Base-by-base conservation (phyloP, 2,797 vertebrate species). In the Sebastes alutus region DNA sequence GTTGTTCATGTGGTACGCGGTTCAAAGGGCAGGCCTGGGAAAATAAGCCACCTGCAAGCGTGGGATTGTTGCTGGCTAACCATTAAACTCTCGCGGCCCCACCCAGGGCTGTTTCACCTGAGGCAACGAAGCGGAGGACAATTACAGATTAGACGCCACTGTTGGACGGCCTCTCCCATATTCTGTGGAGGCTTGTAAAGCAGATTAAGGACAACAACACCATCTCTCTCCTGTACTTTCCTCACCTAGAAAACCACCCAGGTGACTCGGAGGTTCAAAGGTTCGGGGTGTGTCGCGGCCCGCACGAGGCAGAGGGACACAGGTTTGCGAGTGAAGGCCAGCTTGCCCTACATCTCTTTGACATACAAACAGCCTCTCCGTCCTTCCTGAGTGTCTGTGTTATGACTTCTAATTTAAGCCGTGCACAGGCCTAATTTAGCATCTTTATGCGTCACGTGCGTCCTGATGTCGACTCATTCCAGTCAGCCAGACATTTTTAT, bases 11-110 rank as follows among this genome's bases (percentile, higher is more conserved):
- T 67, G 78, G 72, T 85, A 3, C 16, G 10, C 1, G 33, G 89
- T 90, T 91, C 88, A 93, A 94, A 94, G 93, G 80, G 85, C 88
- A 92, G 77, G 77, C 89, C 87, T 93, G 90, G 90, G 91, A 93
- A 93, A 93, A 92, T 67, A 73, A 90, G 71, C 49, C 70, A 84
- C 64, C 66, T 84, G 74, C 75, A 73, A 89, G 93, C 78, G 90
- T 93, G 94, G 92, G 93, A 94, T 90, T 81, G 88, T 85, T 78
- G 77, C 85, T 83, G 68, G 88, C 81, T 91, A 83, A 82, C 88
- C 77, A 94, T 93, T 93, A 92, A 91, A 86, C 79, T 74, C 60
- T 60, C 0, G 7, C 72, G 27, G 87, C 92, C 91, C 85, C 93
- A 90, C 93, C 92, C 91, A 87, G 66, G 73, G 76, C 84, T 77